A percentile compares a stretch with the other conserved stretches of the same genome.
Evolutionary conservation across 2,888 invertebrate genomes (phyloP).

Genomic region (Pherbina coryleti): DNA sequence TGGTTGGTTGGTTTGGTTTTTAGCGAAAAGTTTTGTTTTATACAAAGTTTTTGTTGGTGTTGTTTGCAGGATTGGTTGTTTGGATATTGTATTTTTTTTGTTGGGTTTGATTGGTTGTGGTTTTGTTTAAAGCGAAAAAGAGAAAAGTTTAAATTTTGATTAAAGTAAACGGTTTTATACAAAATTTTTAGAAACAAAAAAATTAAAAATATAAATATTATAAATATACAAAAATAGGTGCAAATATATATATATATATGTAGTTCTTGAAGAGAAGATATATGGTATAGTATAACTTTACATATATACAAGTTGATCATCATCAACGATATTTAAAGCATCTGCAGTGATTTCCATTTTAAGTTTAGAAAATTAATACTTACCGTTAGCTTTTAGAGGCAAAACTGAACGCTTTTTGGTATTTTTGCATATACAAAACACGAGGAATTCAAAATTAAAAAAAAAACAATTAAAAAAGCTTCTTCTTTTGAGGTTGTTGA

Average conservation of each 20-base stretch:
- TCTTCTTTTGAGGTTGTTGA: neutral
- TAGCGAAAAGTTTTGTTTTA: conserved; percentile 3
- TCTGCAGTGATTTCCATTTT: too few relatives aligned
- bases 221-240: neutral
- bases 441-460: neutral
- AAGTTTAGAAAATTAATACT: neutral
- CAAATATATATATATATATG: neutral
- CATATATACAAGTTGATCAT: conserved; percentile 1
- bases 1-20: conserved; percentile 36
- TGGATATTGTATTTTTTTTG: neutral
- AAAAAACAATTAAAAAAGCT: neutral
- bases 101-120: conserved; percentile 14
- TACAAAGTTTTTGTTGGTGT: neutral
- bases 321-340: too few relatives aligned
- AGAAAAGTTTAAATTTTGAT: conserved; percentile 24
- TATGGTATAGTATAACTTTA: conserved; percentile 26
- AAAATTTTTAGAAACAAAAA: neutral
- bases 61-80: conserved; percentile 29
- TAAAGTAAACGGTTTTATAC: conserved; percentile 25
- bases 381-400: neutral
- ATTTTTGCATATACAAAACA: too few relatives aligned
- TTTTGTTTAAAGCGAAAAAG: conserved; percentile 31
- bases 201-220: neutral
- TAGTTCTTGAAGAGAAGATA: neutral
- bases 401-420: too few relatives aligned